Percentiles rank a stretch among this genome's conserved stretches.
These are phyloP conservation scores for Indicator indicator DNA, from an alignment of 2,113 vertebrate species.

Conservation along the genomic window DNA sequence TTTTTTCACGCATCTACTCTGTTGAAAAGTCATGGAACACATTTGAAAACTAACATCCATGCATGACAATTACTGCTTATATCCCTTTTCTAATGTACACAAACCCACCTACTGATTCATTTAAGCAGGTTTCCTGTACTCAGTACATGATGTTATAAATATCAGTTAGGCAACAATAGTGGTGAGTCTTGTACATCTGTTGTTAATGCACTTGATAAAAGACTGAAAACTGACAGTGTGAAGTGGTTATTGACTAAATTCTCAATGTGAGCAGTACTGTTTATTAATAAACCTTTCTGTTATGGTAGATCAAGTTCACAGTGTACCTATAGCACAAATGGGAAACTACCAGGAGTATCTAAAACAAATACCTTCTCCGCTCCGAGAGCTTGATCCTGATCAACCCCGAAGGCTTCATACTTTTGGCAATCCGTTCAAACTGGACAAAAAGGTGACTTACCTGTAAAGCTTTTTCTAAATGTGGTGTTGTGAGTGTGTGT, in stretches of 20 bases:
- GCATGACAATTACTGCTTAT: background rate
- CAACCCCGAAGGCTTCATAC: slow-evolving; percentile 95
- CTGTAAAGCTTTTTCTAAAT: background rate
- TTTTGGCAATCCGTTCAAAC: slow-evolving; percentile 96
- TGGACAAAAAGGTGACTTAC: slow-evolving; percentile 93
- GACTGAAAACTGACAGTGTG: background rate
- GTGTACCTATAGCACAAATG: slow-evolving; percentile 96
- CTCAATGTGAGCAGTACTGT: background rate
- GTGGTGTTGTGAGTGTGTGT: background rate
- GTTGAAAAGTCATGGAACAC: background rate
- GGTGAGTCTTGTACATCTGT: background rate
- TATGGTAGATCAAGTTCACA: slow-evolving; percentile 90
- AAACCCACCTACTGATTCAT: background rate
- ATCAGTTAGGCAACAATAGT: background rate
- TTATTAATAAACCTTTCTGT: slow-evolving; percentile 7
- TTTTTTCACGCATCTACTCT: background rate
- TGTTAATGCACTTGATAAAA: background rate
- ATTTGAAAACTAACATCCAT: background rate
- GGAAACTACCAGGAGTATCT: slow-evolving; percentile 98
- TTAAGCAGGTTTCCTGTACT: background rate
- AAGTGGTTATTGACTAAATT: background rate
- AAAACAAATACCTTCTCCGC: slow-evolving; percentile 90
- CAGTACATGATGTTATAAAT: background rate
- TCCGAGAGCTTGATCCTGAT: slow-evolving; percentile 95
- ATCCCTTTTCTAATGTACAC: background rate